Percentiles rank a stretch among this genome's conserved stretches.
These are phyloP conservation scores for Pachypanchax playfairii DNA, from an alignment of 2,113 vertebrate genomes.

Conservation along the genomic window DNA sequence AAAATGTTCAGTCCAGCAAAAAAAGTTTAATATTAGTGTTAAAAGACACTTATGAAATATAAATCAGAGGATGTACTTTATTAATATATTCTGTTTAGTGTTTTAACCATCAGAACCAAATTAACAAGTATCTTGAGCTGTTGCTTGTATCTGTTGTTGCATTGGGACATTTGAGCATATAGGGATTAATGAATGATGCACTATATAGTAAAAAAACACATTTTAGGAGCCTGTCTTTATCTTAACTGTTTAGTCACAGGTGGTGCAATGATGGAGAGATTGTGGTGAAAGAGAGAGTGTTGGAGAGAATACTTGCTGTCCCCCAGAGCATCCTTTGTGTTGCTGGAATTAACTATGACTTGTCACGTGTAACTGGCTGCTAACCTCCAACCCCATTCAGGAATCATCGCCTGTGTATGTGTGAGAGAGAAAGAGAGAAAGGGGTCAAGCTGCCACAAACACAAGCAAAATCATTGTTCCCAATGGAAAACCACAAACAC, in stretches of 20 bases:
- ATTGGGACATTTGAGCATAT: no score
- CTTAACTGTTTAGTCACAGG: background rate
- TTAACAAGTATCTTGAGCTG: no score
- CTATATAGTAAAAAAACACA: background rate
- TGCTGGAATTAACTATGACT: slow-evolving; percentile 51
- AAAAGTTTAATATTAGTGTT: no score
- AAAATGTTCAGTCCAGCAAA: no score
- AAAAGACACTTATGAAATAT: no score
- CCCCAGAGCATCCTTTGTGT: slow-evolving; percentile 75
- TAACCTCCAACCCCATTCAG: slow-evolving; percentile 79
- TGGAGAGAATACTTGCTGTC: slow-evolving; percentile 27
- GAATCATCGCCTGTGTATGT: slow-evolving; percentile 40
- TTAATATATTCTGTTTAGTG: no score
- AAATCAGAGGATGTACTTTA: no score
- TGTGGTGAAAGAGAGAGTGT: slow-evolving; percentile 22
- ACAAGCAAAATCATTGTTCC: slow-evolving; percentile 44
- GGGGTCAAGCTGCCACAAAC: slow-evolving; percentile 60
- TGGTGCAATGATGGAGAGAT: slow-evolving; percentile 10
- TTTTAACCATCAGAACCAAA: no score
- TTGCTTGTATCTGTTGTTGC: no score
- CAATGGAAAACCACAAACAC: slow-evolving; percentile 27
- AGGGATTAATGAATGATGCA: no score
- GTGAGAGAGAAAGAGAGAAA: slow-evolving; percentile 6
- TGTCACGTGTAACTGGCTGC: slow-evolving; percentile 79
- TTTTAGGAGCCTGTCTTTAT: no score